phyloP scores from a whole-genome alignment of 2,797 vertebrate genomes.

The Rousettus madagascariensis region DNA sequence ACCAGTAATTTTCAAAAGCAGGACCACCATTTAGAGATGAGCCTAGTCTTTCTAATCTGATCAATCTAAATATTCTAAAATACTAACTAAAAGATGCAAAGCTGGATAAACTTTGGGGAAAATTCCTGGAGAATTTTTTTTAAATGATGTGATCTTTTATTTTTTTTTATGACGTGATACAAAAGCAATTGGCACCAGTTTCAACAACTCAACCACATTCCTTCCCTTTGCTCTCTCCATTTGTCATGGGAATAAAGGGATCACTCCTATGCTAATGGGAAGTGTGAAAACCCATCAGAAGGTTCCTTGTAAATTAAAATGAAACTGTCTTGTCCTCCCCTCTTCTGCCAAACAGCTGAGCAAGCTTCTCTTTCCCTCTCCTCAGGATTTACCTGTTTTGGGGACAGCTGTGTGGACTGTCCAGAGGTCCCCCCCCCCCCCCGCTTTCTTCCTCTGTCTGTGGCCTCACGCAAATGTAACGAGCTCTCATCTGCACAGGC shows the following conservation, averaged over 20 bases:
- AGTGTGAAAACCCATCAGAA: conserved; percentile 32
- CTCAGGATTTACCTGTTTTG: not conserved
- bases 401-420: not conserved
- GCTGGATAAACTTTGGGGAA: not conserved
- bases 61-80: not conserved
- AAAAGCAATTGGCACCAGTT: not conserved
- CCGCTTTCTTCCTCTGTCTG: not conserved
- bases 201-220: not conserved
- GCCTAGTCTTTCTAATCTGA: not conserved
- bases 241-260: not conserved
- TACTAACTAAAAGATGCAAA: not conserved
- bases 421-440: too few species aligned
- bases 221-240: not conserved
- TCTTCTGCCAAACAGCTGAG: not conserved
- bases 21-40: not conserved
- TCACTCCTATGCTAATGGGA: not conserved
- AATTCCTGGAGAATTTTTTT: not conserved
- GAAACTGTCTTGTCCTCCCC: not conserved
- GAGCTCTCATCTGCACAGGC: not conserved
- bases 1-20: not conserved
- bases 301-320: not conserved
- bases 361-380: not conserved
- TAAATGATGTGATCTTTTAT: not conserved
- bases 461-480: not conserved
- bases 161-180: not conserved